Evolutionary conservation across 2,888 invertebrate genomes (phyloP), one percentile per base, ranked within the genome.

Genomic region (Germaria angustata): DNA sequence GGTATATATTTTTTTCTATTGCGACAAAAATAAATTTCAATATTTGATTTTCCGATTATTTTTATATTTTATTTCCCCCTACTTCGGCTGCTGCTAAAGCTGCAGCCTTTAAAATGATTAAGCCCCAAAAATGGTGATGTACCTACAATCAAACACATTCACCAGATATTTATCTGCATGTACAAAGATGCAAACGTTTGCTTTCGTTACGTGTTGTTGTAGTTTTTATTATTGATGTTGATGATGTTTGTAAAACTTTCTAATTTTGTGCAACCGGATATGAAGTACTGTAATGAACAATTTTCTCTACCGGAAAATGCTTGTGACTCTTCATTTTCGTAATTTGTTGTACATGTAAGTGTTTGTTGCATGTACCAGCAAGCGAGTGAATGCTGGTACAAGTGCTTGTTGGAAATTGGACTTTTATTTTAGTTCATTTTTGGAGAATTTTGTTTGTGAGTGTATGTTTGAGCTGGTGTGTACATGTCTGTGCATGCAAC

Each of bases 241-340:
- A 17, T 17, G 59, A 36, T 66, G 75, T 75, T 81, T 85, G 85
- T 8, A 53, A 85, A 86, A 87, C 86, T 87, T 85, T 88, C 87
- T 87, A 89, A 88, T 88, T 89, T 88, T 88, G 61, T 87, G 87
- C 87, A 86, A 92, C 94, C 95, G 95, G 95, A 95, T 95, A 95
- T 95, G 95, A 95, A 94, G 94, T 95, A 94, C 95, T 95, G 95
- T 94, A 95, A 94, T 94, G 95, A 94, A 95, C 95, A 95, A 95
- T 95, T 95, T 95, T 84, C 84, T 87, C 86, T 85, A 85, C 87
- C 87, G 87, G 88, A 88, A 88, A 88, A 88, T 86, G 87, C 87
- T 87, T 87, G 86, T 87, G 86, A 87, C 87, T 86, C 84, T 86
- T 86, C 84, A 87, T 87, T 87, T 87, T 87, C 87, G 80, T 78